Base-by-base conservation (phyloP, 64 coral and sea anemone species). In the Pocillopora verrucosa region DNA sequence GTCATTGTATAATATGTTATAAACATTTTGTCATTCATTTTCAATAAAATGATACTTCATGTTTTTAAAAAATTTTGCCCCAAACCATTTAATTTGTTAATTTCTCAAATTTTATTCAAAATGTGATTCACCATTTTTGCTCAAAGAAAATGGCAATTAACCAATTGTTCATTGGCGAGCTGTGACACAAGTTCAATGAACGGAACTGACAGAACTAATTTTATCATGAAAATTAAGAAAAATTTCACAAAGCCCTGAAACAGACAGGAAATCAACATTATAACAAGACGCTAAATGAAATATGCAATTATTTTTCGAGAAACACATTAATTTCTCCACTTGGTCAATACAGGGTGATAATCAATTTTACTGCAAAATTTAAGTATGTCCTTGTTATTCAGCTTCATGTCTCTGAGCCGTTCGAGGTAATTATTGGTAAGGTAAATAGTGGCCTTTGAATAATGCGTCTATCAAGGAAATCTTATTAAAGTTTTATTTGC, bases 401-500 rank as follows among this genome's bases (percentile, higher is more conserved):
- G 25, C n/a, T 70, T 56, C 11, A 20, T 73, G 75, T 38, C 17
- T 22, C 37, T 56, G 19, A 19, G 30, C n/a, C 67, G 36, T 22
- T 83, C 26, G 9, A 60, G 36, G 16, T 83, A 51, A 20, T 65
- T 34, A 16, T 67, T 51, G 13, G 3, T 5, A 60, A 11, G 45
- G 64, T 36, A 83, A 68, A 83, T 63, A 83, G 20, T 16, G 51
- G 35, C 11, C 38, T 13, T 13, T 10, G 17, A 41, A 56, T n/a
- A 17, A 45, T 83, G 13, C n/a, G 34, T 68, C 61, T 12, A n/a
- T 62, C 64, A 16, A 20, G 34, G 68, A n/a, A 16, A 83, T 68
- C 16, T 68, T 63, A 83, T 45, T 65, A 51, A 68, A 68, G 7
- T 41, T 83, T 56, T 67, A 83, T 83, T 83, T 83, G 35, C n/a